Base-by-base conservation (phyloP, 2,797 vertebrate genomes). In the Zalophus californianus region DNA sequence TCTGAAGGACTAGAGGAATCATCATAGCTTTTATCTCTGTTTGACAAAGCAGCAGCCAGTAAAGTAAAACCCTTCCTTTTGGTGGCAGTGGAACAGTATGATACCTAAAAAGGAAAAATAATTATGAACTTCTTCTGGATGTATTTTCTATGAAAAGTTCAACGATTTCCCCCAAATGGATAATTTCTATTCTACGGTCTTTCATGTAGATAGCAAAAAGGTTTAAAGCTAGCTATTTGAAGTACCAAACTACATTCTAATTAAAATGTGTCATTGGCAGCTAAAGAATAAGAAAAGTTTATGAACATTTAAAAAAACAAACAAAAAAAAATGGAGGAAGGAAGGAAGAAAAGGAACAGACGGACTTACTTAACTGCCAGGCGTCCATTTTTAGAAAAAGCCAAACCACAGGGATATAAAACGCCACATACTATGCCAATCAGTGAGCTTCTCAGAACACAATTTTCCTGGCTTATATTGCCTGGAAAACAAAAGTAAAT, bases 321-420 rank as follows among this genome's bases (percentile, higher is more conserved):
- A 64, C 29, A 52, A 52, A 66, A 66, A 62, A 18, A 64, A n/a
- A 88, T 25, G 21, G 48, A 56, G 10, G 3, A 73, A 27, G 6
- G 3, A 68, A 54, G 18, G 25, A 82, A 84, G 32, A 62, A 75
- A 97, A 52, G 21, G 64, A 95, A 94, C 1, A 35, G 56, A 79
- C 0, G n/a, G 32, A 96, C 98, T 90, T 98, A 99, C 99, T 98
- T 98, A 60, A 98, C 66, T 8, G 99, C 99, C 11, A 99, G 99
- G 62, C 97, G 99, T 7, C 99, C 90, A 44, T 99, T 99, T 70
- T 99, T 97, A 16, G 98, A 98, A 91, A 99, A 97, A 20, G 99
- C 99, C 98, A 99, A 96, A 75, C 98, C 54, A 95, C 98, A 96
- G 32, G 99, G 99, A 90, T 99, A 99, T 38, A 99, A 3, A 4